These are phyloP conservation scores for Ophioderma brevispina DNA, from an alignment of 35 echinoderm and acorn worm species.

Conservation along the genomic window DNA sequence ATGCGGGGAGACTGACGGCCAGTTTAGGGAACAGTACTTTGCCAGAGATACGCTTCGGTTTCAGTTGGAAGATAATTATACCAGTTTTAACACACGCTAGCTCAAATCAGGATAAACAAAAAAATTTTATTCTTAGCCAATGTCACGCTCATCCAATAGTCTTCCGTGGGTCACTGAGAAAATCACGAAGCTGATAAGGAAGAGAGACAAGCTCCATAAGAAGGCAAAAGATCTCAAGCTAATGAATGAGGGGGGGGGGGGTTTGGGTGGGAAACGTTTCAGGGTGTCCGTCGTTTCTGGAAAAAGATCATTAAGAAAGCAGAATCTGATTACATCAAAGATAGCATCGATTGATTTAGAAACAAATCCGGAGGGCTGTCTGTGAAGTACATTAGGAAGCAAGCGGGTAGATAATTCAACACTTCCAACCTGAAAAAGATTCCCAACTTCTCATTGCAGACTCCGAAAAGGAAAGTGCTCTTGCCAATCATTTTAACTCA, in stretches of 20 bases:
- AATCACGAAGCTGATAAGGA: background rate
- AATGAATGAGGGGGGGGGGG: too few species aligned
- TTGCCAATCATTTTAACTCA: conserved; percentile 27
- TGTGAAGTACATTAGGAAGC: background rate
- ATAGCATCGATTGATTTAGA: conserved; percentile 20
- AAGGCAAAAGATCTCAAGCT: background rate
- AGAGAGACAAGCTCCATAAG: conserved; percentile 4
- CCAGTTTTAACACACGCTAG: background rate
- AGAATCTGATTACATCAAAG: background rate
- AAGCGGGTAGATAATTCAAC: background rate
- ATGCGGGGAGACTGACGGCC: background rate
- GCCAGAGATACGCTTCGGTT: background rate
- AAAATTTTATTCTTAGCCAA: conserved; percentile 11
- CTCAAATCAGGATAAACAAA: background rate
- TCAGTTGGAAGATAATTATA: conserved; percentile 8
- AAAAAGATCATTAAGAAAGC: background rate
- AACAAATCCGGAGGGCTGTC: background rate
- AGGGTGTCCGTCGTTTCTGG: background rate
- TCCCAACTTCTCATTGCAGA: background rate
- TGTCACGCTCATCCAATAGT: background rate
- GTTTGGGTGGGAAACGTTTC: conserved; percentile 14
- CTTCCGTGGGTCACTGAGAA: conserved; percentile 34
- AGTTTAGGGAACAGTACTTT: background rate
- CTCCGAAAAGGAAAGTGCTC: conserved; percentile 1
- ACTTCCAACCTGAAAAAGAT: background rate